These are phyloP conservation scores for Cephus pulcher DNA, from an alignment of 2,888 invertebrate species.

Conservation along the genomic window DNA sequence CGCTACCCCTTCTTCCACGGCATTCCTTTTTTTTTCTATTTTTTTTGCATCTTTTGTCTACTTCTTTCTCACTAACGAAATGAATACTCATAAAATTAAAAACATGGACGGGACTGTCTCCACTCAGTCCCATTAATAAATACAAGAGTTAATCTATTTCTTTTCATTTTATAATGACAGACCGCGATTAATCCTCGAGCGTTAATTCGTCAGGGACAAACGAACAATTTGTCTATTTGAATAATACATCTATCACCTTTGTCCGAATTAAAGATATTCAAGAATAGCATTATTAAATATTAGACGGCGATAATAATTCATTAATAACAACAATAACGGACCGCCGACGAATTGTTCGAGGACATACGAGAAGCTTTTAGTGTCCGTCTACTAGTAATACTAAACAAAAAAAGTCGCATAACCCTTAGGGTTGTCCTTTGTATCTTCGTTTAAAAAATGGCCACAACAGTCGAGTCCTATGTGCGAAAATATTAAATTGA, in stretches of 20 bases:
- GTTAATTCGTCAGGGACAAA: neutral
- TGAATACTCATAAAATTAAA: neutral
- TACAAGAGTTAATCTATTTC: neutral
- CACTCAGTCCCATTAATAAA: neutral
- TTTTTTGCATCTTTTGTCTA: neutral
- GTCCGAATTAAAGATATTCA: neutral
- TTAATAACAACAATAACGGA: neutral
- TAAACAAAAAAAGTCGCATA: neutral
- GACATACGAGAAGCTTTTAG: neutral
- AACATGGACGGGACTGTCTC: neutral
- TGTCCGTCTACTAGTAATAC: neutral
- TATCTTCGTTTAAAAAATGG: neutral
- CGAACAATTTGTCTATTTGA: neutral
- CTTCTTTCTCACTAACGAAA: neutral
- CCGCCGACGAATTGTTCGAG: neutral
- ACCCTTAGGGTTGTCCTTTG: neutral
- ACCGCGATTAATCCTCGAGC: neutral
- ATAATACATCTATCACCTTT: neutral
- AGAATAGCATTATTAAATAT: neutral
- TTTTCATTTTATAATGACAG: neutral
- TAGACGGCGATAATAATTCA: neutral
- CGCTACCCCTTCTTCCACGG: neutral
- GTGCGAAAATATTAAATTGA: neutral
- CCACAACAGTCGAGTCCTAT: slow-evolving; percentile 1
- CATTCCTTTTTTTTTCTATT: neutral